Conservation (phyloP, 2,113 vertebrate genomes). For the Noturus placidus region DNA sequence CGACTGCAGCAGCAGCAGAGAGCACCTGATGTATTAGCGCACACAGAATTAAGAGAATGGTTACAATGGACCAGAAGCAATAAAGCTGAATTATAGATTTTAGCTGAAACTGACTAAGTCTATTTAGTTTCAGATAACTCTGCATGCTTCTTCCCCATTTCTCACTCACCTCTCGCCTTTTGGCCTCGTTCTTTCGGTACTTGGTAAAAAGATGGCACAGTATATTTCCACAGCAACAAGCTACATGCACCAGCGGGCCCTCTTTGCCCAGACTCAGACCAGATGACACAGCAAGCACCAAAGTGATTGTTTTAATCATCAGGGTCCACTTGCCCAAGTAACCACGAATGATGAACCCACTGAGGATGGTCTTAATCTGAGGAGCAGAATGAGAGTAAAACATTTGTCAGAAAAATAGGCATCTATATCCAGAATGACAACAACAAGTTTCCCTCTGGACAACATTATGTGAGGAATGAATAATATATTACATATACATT, state of each 20-base stretch:
- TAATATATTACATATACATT: too few species aligned
- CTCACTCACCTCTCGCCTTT: constrained; percentile 79
- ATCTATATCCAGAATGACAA: background rate
- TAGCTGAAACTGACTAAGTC: background rate
- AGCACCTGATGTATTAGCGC: constrained; percentile 69
- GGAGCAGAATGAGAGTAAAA: background rate
- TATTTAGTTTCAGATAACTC: background rate
- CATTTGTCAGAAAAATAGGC: background rate
- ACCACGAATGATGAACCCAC: constrained; percentile 87
- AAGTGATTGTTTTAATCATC: constrained; percentile 84
- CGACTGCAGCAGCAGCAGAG: constrained; percentile 84
- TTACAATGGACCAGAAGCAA: background rate
- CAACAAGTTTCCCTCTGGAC: background rate
- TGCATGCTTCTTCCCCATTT: background rate
- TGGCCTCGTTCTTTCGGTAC: constrained; percentile 85
- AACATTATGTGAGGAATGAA: background rate
- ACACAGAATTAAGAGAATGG: background rate
- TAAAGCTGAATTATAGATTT: background rate
- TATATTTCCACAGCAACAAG: constrained; percentile 87
- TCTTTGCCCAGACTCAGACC: constrained; percentile 87
- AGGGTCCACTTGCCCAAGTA: constrained; percentile 89
- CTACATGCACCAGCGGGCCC: constrained; percentile 84
- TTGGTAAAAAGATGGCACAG: constrained; percentile 86
- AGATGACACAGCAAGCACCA: constrained; percentile 85
- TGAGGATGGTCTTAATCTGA: constrained; percentile 88